These are phyloP conservation scores for Troides aeacus DNA, from an alignment of 2,888 invertebrate species.

Conservation along the genomic window DNA sequence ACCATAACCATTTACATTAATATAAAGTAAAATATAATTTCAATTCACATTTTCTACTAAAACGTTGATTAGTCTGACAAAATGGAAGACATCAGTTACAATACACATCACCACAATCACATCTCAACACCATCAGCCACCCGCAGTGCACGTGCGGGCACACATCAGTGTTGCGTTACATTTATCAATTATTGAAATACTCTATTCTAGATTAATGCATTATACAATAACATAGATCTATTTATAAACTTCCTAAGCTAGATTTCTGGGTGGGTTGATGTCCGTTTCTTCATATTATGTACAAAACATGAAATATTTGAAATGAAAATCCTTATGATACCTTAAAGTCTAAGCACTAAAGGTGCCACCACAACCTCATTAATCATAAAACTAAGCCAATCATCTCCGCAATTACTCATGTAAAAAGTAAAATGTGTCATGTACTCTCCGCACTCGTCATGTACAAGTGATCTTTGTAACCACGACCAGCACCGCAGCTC, in stretches of 20 bases:
- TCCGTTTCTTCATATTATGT: slow-evolving; percentile 65
- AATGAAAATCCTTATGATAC: slow-evolving; percentile 7
- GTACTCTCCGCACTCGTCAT: neutral
- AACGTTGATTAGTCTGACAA: neutral
- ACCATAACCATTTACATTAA: neutral
- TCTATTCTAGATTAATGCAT: neutral
- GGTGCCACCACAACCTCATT: slow-evolving; percentile 37
- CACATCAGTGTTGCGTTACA: neutral
- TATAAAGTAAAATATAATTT: neutral
- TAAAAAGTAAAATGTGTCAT: no score
- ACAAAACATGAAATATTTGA: slow-evolving; percentile 37
- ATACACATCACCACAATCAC: neutral
- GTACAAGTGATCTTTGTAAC: no score
- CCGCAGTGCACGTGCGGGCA: neutral
- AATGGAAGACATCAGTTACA: slow-evolving; percentile 22
- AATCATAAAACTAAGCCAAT: slow-evolving; percentile 17
- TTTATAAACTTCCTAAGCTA: slow-evolving; percentile 55
- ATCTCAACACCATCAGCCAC: neutral
- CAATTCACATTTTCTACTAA: neutral
- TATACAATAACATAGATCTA: slow-evolving; percentile 25
- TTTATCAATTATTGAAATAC: no score
- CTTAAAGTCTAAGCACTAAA: slow-evolving; percentile 16
- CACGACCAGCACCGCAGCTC: neutral
- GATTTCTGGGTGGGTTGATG: slow-evolving; percentile 69
- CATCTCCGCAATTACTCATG: neutral